Conservation (phyloP, 1,140 invertebrate species). For the Drosophila hydei region DNA sequence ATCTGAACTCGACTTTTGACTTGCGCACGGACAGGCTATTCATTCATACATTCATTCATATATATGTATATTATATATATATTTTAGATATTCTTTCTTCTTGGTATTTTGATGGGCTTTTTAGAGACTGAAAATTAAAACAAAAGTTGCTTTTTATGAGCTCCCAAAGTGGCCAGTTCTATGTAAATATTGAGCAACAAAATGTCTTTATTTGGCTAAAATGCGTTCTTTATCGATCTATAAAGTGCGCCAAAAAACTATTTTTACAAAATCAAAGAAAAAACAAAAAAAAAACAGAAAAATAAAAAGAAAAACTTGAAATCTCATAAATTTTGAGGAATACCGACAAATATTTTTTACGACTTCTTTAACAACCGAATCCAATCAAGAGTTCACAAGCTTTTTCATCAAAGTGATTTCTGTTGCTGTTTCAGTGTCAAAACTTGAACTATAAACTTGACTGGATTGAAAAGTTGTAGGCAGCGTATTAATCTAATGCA, state of each 20-base stretch:
- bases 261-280: conserved; percentile 16
- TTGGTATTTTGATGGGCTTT: conserved; percentile 18
- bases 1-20: conserved; percentile 36
- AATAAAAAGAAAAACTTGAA: conserved; percentile 18
- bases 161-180: conserved; percentile 46
- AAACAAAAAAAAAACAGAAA: conserved; percentile 25
- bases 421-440: conserved; percentile 32
- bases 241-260: conserved; percentile 38
- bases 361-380: conserved; percentile 17
- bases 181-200: conserved; percentile 76
- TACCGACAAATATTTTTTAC: conserved; percentile 38
- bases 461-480: conserved; percentile 44
- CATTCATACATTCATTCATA: conserved; percentile 37
- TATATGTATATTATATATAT: not conserved
- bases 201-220: conserved; percentile 68
- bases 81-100: not conserved
- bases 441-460: conserved; percentile 78
- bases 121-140: conserved; percentile 1
- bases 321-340: conserved; percentile 12
- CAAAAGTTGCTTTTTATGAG: conserved; percentile 56
- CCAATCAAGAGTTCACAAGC: conserved; percentile 31
- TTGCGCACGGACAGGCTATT: conserved; percentile 59
- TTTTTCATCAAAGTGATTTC: conserved; percentile 8
- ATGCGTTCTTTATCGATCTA: conserved; percentile 66
- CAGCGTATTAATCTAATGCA: not conserved